Base-by-base conservation (phyloP, 2,113 vertebrate species). In the Odontophorus gujanensis region DNA sequence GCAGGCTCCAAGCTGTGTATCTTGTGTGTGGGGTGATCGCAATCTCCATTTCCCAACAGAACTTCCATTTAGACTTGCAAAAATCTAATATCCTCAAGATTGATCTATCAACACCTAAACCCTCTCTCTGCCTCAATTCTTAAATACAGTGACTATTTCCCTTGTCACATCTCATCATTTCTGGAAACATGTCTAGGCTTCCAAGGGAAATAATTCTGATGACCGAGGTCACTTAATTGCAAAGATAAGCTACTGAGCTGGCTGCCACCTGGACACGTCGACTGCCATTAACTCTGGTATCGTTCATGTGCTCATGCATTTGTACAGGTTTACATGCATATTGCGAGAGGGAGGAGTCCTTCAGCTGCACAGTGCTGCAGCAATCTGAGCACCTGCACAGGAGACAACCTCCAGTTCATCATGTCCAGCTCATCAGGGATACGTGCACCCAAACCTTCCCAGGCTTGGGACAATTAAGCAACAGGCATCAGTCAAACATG, bases 301-400 rank as follows among this genome's bases (percentile, higher is more conserved):
- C 1, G 7, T 58, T 90, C 69, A 71, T 6, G 75, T 42, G 53
- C 51, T 58, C 97, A 96, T 98, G 97, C 97, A 96, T 51, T 30
- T 87, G 92, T 55, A 58, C 67, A 81, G 9, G 2, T 9, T 61
- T 43, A 75, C 92, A 81, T 93, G 92, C 96, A 95, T 8, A 11
- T 79, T 51, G 75, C 38, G 95, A 58, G 36, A 48, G 57, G 16
- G 85, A 55, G 89, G 20, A 61, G 43, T 40, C 28, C 72, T 25
- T 13, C 18, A 81, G 53, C 71, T 82, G 80, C 74, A 51, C 42
- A 79, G 78, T 79, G 71, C 4, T 21, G 63, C n/a, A 50, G n/a
- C 51, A n/a, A 34, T 3, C 25, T 8, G 34, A 71, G 2, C 24
- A 17, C 68, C 40, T 7, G 16, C 50, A 14, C 47, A 55, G 65